These are phyloP conservation scores for Setophaga petechia DNA, from an alignment of 2,113 vertebrate species.

Conservation along the genomic window DNA sequence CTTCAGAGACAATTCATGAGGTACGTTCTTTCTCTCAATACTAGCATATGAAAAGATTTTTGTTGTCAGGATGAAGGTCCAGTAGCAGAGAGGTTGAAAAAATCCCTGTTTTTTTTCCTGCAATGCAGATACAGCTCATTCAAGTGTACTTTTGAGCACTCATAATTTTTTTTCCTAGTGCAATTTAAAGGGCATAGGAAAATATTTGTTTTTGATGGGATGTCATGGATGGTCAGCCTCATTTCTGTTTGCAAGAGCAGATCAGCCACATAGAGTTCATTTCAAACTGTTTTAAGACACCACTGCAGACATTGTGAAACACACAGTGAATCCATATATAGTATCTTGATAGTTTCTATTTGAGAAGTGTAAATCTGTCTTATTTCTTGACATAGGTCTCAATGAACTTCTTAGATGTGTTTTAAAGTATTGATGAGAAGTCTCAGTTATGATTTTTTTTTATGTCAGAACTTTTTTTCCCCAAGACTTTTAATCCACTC, in stretches of 20 bases:
- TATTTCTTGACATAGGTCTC: not conserved
- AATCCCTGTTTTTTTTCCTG: not conserved
- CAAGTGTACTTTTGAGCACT: not conserved
- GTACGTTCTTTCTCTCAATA: not conserved
- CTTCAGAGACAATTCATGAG: not conserved
- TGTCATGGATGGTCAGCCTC: not conserved
- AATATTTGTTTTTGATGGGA: not conserved
- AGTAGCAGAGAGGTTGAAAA: not conserved
- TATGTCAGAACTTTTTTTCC: not conserved
- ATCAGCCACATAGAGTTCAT: not conserved
- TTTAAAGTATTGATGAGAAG: not conserved
- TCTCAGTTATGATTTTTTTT: not conserved
- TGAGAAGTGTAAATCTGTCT: not conserved
- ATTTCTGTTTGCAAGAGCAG: not conserved
- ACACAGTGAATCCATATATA: not conserved
- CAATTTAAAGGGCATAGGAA: not conserved
- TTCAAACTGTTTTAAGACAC: not conserved
- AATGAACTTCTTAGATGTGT: not conserved
- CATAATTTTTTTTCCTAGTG: not conserved
- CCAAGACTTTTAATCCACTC: not conserved
- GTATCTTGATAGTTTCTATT: conserved; percentile 3
- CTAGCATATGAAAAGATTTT: not conserved
- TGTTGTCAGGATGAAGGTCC: not conserved
- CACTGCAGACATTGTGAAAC: not conserved
- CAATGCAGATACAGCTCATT: not conserved